Base-by-base conservation (phyloP, 2,797 vertebrate species). In the Aldrovandia affinis region DNA sequence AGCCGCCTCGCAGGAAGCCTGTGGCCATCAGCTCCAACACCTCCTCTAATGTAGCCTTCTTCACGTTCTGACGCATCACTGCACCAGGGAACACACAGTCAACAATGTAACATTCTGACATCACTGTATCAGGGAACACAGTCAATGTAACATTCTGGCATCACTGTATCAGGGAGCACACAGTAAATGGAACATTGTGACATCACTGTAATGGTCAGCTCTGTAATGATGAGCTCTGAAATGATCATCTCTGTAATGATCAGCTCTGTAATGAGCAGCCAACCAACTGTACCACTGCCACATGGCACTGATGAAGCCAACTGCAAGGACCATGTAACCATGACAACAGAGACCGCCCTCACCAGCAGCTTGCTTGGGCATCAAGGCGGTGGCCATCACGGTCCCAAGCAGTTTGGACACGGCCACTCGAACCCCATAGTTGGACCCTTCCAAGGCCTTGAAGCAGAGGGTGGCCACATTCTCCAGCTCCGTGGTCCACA, bases 321-420 rank as follows among this genome's bases (percentile, higher is more conserved):
- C 6, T 6, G 12, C 47, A 50, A 39, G 36, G 7, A 39, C 14
- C 28, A 15, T 30, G 28, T n/a, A 50, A 15, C 25, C 83, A 44
- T 12, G 20, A 9, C 9, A 20, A 14, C 9, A 22, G 39, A 47
- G n/a, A 78, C 25, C 20, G 61, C 2, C 14, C 86, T 80, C 84
- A 99, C 98, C 98, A 93, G 98, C 96, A 88, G 98, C 98, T 92
- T 99, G 98, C 90, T 99, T 99, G 81, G 98, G 98, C 95, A 99
- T 96, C 89, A 99, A 87, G 0, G 98, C 98, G 0, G 98, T 99
- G 54, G 98, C 98, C 98, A 99, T 98, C 90, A 98, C 98, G 0
- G 96, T 98, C 20, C 98, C 98, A 88, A 99, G 92, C 79, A 99
- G 96, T 90, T 98, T 98, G 44, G 98, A 97, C 59, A 99, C 98